These are phyloP conservation scores for Bombylius major DNA, from an alignment of 2,888 invertebrate genomes.

Conservation along the genomic window DNA sequence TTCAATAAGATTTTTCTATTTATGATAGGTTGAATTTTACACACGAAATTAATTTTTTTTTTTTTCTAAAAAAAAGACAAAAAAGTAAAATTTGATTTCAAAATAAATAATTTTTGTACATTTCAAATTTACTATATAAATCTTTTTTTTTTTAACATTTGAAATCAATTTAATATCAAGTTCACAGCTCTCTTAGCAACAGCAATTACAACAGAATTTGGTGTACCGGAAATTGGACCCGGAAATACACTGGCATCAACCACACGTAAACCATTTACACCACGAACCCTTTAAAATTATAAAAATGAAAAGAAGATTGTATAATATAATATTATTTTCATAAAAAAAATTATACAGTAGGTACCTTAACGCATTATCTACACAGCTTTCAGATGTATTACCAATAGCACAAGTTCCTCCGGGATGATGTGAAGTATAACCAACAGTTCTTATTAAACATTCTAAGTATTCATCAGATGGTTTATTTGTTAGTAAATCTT, in stretches of 20 bases:
- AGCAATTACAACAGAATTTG: slow-evolving; percentile 53
- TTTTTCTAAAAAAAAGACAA: too few species aligned
- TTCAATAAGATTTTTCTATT: too few species aligned
- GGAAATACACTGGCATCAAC: slow-evolving; percentile 76
- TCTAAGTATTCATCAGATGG: slow-evolving; percentile 45
- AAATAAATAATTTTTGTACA: too few species aligned
- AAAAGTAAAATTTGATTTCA: too few species aligned
- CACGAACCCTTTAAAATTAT: slow-evolving; percentile 45
- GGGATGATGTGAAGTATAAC: slow-evolving; percentile 64
- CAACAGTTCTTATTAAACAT: slow-evolving; percentile 49
- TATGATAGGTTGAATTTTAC: too few species aligned
- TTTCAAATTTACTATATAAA: too few species aligned
- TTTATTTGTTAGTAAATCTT: slow-evolving; percentile 27
- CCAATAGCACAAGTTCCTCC: slow-evolving; percentile 70
- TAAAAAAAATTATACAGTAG: neutral
- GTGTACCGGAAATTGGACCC: slow-evolving; percentile 60
- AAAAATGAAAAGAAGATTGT: neutral
- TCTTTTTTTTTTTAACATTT: too few species aligned
- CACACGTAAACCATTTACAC: slow-evolving; percentile 51
- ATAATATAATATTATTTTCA: neutral
- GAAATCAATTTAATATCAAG: slow-evolving; percentile 34
- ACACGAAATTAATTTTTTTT: too few species aligned
- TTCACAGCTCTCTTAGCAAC: slow-evolving; percentile 54
- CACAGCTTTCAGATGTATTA: slow-evolving; percentile 41
- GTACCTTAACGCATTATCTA: slow-evolving; percentile 53